Evolutionary conservation across 2,113 vertebrate genomes (phyloP), one percentile per base, ranked within the genome.

Genomic region (Anas platyrhynchos): DNA sequence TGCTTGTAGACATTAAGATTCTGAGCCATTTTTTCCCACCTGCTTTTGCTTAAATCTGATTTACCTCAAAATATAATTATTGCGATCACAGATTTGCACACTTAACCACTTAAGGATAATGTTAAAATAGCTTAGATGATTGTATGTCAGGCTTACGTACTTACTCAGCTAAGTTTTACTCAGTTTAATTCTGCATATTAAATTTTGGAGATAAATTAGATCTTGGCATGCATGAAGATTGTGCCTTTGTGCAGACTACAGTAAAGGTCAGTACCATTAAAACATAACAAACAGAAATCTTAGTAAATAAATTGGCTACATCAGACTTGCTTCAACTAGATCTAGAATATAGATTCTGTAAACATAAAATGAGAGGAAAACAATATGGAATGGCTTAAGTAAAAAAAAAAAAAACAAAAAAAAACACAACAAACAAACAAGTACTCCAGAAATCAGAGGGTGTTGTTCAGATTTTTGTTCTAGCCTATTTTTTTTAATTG

Each of bases 251-350:
- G 74, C 62, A 85, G 91, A 85, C 3, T 22, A 44, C 83, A 88
- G 43, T 93, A 91, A 95, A 94, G 79, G 87, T 94, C 93, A 91
- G n/a, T 61, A 56, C 29, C 21, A 72, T 76, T 82, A 66, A 88
- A 95, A 77, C 18, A 68, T 48, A 88, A 69, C 59, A 86, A 91
- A 56, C 52, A 68, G 75, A 62, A 52, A 46, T 77, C 18, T 52
- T 80, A 55, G 46, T 66, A 86, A 88, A 91, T 63, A 63, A 83
- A 79, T 75, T 82, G 29, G 12, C 17, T 84, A 21, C 62, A n/a
- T 92, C 48, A 87, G 76, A 65, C 82, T 22, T 65, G 41, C 58
- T 85, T 94, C 54, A 62, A 15, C 32, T 61, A 58, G 20, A 62
- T 56, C 44, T 50, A 41, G 38, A 27, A 16, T 43, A 23, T 48